Conservation (phyloP, 1,140 invertebrate species). For the Nymphalis io region DNA sequence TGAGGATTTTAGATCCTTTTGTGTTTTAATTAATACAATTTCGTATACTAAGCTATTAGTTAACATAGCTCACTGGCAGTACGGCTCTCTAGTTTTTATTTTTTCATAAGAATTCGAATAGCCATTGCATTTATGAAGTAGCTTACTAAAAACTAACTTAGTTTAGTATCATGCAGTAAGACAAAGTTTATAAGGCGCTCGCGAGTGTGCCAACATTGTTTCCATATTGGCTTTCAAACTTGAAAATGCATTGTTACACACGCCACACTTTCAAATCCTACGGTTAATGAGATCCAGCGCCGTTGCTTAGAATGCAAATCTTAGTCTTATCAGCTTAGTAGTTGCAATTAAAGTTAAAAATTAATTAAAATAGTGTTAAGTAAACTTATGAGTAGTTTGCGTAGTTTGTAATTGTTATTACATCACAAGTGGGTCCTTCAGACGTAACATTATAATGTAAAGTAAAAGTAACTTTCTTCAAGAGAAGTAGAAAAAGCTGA, state of each 20-base stretch:
- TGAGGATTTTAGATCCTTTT: too few relatives aligned
- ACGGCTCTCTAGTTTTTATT: too few relatives aligned
- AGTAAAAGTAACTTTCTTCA: too few relatives aligned
- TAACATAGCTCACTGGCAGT: too few relatives aligned
- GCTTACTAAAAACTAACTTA: constrained; percentile 21
- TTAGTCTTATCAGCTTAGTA: neutral
- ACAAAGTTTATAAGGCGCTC: constrained; percentile 54
- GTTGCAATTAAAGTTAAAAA: neutral
- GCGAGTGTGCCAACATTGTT: constrained; percentile 60
- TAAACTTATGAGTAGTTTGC: too few relatives aligned
- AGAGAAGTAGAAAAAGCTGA: too few relatives aligned
- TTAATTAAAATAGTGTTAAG: neutral
- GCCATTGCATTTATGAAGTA: neutral
- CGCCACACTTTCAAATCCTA: constrained; percentile 38
- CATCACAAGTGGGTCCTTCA: too few relatives aligned
- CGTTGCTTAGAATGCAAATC: constrained; percentile 31
- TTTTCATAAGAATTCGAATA: too few relatives aligned
- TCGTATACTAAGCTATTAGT: too few relatives aligned
- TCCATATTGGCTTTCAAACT: constrained; percentile 65
- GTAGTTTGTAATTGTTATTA: too few relatives aligned
- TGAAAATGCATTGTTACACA: constrained; percentile 54
- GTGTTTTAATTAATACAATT: too few relatives aligned
- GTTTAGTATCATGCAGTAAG: constrained; percentile 14
- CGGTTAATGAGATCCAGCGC: constrained; percentile 23
- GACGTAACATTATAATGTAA: too few relatives aligned